Base-by-base conservation (phyloP, 2,888 invertebrate genomes). In the Ornithoptera priamus region DNA sequence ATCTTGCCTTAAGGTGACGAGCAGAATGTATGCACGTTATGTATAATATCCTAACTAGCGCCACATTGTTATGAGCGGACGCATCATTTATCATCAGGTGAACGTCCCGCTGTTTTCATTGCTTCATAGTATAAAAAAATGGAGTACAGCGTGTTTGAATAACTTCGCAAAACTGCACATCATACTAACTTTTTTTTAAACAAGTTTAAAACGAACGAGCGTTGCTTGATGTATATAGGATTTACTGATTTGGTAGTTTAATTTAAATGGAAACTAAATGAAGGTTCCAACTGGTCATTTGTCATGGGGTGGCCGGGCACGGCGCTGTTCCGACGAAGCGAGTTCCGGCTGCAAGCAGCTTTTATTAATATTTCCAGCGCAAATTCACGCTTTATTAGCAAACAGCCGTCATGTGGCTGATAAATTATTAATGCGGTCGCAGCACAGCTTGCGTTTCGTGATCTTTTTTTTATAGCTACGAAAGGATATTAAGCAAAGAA, bases 371-470 rank as follows among this genome's bases (percentile, higher is more conserved):
- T 92, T 92, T 91, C 88, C 89, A 89, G 84, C 80, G 85, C 85
- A 88, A 91, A 89, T 89, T 88, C 85, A 84, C 88, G 92, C 90
- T 92, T 92, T 92, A 92, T 92, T 92, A 92, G 92, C 90, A 91
- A 92, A 92, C 92, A 91, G 87, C 87, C 89, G 92, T 92, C 92
- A 91, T 89, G 87, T 80, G 91, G 88, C 90, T 91, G 91, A 92
- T 92, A 92, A 92, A 92, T 92, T 92, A 92, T 92, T 91, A 92
- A 92, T 90, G 92, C 86, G 92, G 92, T 90, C 81, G 80, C 80
- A 76, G 83, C 86, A 77, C 89, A 87, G 90, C 86, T 84, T 89
- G 87, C 81, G 81, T 85, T 84, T 82, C 82, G 84, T 81, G 83
- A 85, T 78, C 76, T 75, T 74, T 81, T 78, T 83, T 83, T 89